These are phyloP conservation scores for Operophtera brumata DNA, from an alignment of 2,888 invertebrate species.

Conservation along the genomic window DNA sequence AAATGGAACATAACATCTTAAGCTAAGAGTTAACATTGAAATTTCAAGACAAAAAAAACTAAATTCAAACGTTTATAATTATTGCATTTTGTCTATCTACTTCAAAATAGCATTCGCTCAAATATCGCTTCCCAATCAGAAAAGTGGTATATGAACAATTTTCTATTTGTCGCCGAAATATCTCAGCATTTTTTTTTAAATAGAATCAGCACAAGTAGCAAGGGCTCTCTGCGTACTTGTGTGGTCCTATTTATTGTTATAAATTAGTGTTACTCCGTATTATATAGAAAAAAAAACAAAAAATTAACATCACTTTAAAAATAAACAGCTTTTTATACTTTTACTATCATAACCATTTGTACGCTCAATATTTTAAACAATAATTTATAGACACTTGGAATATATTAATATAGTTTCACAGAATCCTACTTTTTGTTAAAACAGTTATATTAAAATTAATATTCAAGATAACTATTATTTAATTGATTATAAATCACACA, in stretches of 20 bases:
- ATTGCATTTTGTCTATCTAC: slow-evolving; percentile 21
- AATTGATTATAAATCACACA: slow-evolving; percentile 45
- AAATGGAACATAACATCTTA: too few relatives aligned
- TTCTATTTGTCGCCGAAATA: slow-evolving; percentile 23
- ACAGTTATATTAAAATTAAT: slow-evolving; percentile 15
- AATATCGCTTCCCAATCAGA: slow-evolving; percentile 32
- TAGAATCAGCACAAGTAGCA: slow-evolving; percentile 61
- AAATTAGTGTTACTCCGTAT: slow-evolving; percentile 62
- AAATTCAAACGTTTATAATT: not conserved
- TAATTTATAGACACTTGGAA: not conserved
- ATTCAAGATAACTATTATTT: slow-evolving; percentile 42
- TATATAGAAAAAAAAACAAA: slow-evolving; percentile 7
- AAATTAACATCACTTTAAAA: not conserved
- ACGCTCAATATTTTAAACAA: slow-evolving; percentile 4
- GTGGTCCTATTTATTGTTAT: slow-evolving; percentile 50
- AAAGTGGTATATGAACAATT: slow-evolving; percentile 44
- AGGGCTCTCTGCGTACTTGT: slow-evolving; percentile 68
- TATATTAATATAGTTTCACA: not conserved
- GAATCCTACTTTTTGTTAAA: slow-evolving; percentile 11
- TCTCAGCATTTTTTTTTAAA: slow-evolving; percentile 34
- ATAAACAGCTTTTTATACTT: not conserved
- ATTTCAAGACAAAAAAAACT: not conserved
- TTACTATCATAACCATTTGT: not conserved
- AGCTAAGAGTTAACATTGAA: not conserved
- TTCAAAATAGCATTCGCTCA: slow-evolving; percentile 26